phyloP scores from a whole-genome alignment of 2,113 vertebrate genomes.

The Corapipo altera region DNA sequence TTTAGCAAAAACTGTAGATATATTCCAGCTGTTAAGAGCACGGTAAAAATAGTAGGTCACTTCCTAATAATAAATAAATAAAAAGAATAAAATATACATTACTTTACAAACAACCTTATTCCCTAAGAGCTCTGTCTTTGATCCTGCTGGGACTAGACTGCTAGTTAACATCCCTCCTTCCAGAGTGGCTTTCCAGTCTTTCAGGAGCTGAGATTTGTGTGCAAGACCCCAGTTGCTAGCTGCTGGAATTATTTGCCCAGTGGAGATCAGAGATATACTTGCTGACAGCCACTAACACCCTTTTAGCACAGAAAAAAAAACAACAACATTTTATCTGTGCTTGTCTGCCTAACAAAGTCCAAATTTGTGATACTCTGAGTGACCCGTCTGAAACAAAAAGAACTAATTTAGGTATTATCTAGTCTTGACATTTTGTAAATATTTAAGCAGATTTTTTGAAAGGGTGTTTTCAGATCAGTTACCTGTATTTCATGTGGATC shows the following conservation, averaged over 20 bases:
- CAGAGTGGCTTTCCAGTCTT: neutral
- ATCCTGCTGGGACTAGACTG: neutral
- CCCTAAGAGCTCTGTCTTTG: neutral
- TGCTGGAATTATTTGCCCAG: neutral
- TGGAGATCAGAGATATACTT: neutral
- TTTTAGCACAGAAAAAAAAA: neutral
- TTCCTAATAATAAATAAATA: neutral
- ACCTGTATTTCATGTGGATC: neutral
- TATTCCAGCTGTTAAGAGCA: neutral
- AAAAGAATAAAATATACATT: neutral
- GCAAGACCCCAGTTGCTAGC: neutral
- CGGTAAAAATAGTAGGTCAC: neutral
- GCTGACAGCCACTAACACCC: neutral
- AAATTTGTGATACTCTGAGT: neutral
- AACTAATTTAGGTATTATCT: neutral
- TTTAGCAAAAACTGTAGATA: neutral
- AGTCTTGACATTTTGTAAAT: neutral
- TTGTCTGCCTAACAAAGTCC: neutral
- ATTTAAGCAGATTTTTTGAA: neutral
- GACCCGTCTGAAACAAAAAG: neutral
- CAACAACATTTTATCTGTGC: neutral
- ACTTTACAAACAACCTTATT: neutral
- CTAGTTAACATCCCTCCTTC: neutral
- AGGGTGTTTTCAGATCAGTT: neutral
- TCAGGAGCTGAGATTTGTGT: neutral